Percentiles rank a stretch among this genome's conserved stretches.
phyloP scores from a whole-genome alignment of 2,113 vertebrate species.

The Mionectes macconnelli region DNA sequence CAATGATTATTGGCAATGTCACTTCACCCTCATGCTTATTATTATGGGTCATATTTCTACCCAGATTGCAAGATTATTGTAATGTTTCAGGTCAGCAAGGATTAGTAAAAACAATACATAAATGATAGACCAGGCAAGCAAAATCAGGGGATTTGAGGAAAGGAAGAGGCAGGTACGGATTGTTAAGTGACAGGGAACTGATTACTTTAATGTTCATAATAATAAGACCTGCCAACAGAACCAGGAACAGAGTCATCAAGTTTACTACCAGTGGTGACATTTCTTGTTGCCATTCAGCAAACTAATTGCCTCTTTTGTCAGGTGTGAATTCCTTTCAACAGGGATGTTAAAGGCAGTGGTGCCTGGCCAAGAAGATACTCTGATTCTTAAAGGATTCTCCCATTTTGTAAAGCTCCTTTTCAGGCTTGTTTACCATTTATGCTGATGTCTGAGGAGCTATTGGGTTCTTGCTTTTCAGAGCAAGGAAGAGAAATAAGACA shows the following conservation, averaged over 20 bases:
- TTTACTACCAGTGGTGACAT: slow-evolving; percentile 39
- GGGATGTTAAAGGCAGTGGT: slow-evolving; percentile 6
- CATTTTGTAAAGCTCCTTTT: not conserved
- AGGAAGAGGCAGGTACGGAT: not conserved
- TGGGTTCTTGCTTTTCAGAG: not conserved
- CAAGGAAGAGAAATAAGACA: not conserved
- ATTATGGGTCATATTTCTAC: not conserved
- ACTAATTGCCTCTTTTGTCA: slow-evolving; percentile 61
- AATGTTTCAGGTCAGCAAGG: not conserved
- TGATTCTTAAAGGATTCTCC: not conserved
- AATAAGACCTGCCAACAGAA: slow-evolving; percentile 54
- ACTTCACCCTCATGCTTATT: not conserved
- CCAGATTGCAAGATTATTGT: not conserved
- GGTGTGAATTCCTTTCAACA: slow-evolving; percentile 43
- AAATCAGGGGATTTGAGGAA: not conserved
- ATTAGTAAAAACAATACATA: slow-evolving; percentile 13
- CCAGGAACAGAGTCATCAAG: slow-evolving; percentile 58
- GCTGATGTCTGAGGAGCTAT: not conserved
- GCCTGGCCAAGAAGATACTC: not conserved
- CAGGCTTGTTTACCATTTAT: not conserved
- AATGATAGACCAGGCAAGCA: not conserved
- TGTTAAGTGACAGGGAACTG: slow-evolving; percentile 53
- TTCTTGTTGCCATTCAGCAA: slow-evolving; percentile 48
- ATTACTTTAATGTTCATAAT: slow-evolving; percentile 52
- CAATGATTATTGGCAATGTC: not conserved